Percentiles rank a stretch among this genome's conserved stretches.
Evolutionary conservation across 2,888 invertebrate genomes (phyloP).

Genomic region (Dendrolimus houi): DNA sequence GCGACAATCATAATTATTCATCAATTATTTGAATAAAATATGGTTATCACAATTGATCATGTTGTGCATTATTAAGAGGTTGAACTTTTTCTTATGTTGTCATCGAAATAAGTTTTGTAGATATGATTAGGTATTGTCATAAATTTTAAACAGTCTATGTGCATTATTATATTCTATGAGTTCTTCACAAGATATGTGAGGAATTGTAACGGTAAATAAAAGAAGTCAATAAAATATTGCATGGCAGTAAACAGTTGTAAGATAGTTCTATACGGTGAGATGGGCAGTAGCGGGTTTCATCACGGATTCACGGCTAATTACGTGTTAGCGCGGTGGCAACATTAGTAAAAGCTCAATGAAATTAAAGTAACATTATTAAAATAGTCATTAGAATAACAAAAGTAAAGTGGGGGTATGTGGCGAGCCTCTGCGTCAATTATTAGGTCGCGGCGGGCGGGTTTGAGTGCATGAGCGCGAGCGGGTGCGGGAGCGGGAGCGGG

Average conservation of each 20-base stretch:
- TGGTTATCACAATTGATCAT: constrained; percentile 14
- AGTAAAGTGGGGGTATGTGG: constrained; percentile 9
- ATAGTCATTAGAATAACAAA: constrained; percentile 1
- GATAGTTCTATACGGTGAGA: background rate
- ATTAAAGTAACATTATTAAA: constrained; percentile 9
- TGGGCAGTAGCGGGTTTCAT: background rate
- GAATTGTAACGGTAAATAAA: background rate
- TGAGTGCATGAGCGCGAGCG: constrained; percentile 36
- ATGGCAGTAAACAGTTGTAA: background rate
- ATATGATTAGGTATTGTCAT: too few relatives aligned
- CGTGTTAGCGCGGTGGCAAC: constrained; percentile 5
- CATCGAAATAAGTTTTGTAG: background rate
- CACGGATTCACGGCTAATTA: background rate
- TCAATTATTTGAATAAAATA: constrained; percentile 14
- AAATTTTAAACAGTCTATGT: too few relatives aligned
- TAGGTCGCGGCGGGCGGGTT: constrained; percentile 46
- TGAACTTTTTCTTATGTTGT: constrained; percentile 30
- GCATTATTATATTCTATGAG: too few relatives aligned
- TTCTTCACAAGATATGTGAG: too few relatives aligned
- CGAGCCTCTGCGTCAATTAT: constrained; percentile 7
- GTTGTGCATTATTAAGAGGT: constrained; percentile 23
- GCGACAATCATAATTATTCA: background rate
- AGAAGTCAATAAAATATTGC: background rate
- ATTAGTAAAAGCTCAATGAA: constrained; percentile 26
- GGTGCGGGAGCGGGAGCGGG: constrained; percentile 40